A percentile compares a stretch with the other conserved stretches of the same genome.
Conservation (phyloP, 2,113 vertebrate genomes). For the Aptenodytes forsteri region DNA sequence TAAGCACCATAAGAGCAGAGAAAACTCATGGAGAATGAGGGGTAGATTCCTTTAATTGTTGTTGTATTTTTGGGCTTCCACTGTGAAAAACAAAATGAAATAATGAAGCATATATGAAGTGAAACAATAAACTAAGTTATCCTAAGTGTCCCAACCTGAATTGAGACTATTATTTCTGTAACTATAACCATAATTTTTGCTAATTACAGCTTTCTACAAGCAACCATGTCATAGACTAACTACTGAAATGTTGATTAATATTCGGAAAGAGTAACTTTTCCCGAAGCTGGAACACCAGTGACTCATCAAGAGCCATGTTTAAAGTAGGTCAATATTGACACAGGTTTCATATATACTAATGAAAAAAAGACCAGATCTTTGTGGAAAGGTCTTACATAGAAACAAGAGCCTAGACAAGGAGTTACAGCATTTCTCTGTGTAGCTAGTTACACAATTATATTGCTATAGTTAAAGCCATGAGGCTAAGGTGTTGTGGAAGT, state of each 20-base stretch:
- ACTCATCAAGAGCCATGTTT: neutral
- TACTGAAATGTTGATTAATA: neutral
- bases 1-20: neutral
- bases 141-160: neutral
- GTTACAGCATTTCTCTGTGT: neutral
- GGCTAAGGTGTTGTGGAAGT: neutral
- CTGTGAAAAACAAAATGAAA: neutral
- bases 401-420: neutral
- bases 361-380: neutral
- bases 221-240: neutral
- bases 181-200: neutral
- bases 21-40: neutral
- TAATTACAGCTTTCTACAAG: slow-evolving; percentile 5
- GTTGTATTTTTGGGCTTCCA: neutral
- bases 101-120: neutral
- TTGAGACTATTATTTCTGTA: neutral
- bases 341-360: neutral
- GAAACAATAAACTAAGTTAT: neutral
- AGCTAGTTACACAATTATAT: neutral
- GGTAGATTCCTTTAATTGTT: neutral
- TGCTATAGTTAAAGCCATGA: neutral
- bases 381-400: neutral
- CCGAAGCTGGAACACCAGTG: neutral
- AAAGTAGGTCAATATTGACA: neutral
- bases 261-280: neutral